Conservation (phyloP, 2,888 invertebrate species). For the Trissoscelio sp. region DNA sequence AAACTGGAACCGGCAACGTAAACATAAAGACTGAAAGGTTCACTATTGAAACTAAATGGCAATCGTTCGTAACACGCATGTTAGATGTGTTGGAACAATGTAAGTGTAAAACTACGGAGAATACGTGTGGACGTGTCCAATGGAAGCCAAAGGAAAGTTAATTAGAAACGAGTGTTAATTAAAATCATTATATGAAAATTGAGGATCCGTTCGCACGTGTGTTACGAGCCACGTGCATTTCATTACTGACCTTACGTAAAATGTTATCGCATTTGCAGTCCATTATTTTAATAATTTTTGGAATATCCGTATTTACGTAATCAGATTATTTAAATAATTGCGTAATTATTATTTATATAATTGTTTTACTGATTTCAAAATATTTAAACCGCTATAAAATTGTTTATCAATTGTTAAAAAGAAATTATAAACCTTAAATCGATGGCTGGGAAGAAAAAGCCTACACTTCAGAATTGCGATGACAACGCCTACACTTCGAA, state of each 20-base stretch:
- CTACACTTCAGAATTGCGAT: no score
- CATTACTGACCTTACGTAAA: slow-evolving; percentile 20
- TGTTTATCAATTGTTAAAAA: no score
- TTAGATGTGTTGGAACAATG: slow-evolving; percentile 3
- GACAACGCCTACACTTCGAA: no score
- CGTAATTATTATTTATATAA: no score
- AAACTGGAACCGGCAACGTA: slow-evolving; percentile 5
- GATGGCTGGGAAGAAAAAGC: no score
- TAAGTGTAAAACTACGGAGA: slow-evolving; percentile 14
- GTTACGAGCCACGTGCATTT: slow-evolving; percentile 32
- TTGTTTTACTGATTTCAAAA: no score
- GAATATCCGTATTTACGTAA: no score
- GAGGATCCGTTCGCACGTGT: neutral
- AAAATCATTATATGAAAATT: slow-evolving; percentile 47
- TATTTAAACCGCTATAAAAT: no score
- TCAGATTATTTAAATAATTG: no score
- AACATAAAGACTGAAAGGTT: slow-evolving; percentile 8
- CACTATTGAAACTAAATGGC: slow-evolving; percentile 29
- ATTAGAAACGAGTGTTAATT: slow-evolving; percentile 49
- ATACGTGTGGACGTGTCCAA: neutral
- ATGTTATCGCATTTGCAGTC: neutral
- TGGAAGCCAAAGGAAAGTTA: slow-evolving; percentile 22
- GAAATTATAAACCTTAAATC: no score
- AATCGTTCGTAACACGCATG: slow-evolving; percentile 11
- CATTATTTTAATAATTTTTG: neutral